phyloP scores from a whole-genome alignment of 2,888 invertebrate species.

The Yponomeuta sedellus region DNA sequence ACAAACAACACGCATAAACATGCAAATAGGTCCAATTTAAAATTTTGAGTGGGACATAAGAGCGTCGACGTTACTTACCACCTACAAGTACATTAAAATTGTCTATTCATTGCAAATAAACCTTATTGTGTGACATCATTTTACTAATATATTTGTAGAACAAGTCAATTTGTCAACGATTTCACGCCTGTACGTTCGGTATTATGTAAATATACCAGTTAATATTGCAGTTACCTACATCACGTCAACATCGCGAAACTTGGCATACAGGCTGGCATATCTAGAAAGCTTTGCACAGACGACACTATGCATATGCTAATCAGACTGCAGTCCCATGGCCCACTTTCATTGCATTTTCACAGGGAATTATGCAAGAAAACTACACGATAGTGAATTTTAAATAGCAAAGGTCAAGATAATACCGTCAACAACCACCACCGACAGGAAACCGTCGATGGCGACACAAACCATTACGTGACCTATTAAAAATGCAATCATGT shows the following conservation, averaged over 20 bases:
- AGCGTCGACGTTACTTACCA: slow-evolving; percentile 6
- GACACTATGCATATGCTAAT: slow-evolving; percentile 54
- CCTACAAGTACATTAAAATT: slow-evolving; percentile 6
- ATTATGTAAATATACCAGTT: not conserved
- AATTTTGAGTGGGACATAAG: slow-evolving; percentile 8
- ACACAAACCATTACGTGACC: not conserved
- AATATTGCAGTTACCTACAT: not conserved
- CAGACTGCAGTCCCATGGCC: slow-evolving; percentile 53
- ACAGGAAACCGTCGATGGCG: not conserved
- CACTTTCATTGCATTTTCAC: slow-evolving; percentile 37
- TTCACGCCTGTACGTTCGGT: not conserved
- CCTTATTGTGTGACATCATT: slow-evolving; percentile 7
- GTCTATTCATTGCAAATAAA: slow-evolving; percentile 16
- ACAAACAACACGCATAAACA: slow-evolving; percentile 8
- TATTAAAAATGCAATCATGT: too few species aligned
- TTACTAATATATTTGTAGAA: not conserved
- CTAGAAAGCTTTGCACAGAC: slow-evolving; percentile 33
- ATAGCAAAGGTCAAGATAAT: slow-evolving; percentile 10
- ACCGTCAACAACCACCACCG: not conserved
- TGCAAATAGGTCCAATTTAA: slow-evolving; percentile 9
- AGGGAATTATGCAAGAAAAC: slow-evolving; percentile 27
- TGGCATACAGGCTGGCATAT: not conserved
- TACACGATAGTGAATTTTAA: not conserved
- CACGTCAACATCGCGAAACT: not conserved
- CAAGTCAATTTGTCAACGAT: not conserved